phyloP scores from a whole-genome alignment of 2,113 vertebrate genomes.

The Micronycteris hirsuta region DNA sequence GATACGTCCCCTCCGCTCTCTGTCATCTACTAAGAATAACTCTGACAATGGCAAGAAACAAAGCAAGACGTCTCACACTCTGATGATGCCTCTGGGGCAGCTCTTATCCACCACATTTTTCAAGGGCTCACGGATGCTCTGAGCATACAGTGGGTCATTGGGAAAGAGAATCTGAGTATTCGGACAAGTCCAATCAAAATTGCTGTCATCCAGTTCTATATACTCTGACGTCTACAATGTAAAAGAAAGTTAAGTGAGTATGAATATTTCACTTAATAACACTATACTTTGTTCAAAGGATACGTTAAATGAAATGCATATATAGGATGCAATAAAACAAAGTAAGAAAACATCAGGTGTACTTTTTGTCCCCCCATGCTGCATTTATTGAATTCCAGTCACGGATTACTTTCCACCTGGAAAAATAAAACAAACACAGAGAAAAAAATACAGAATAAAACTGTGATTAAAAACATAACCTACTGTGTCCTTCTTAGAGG shows the following conservation, averaged over 20 bases:
- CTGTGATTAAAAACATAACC: conserved; percentile 49
- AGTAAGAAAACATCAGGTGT: background rate
- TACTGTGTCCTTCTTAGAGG: conserved; percentile 82
- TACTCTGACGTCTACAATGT: conserved; percentile 82
- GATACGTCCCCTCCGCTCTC: background rate
- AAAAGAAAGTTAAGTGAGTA: background rate
- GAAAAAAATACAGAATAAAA: background rate
- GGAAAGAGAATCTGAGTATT: conserved; percentile 98
- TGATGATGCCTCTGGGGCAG: conserved; percentile 88
- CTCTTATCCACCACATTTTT: conserved; percentile 97
- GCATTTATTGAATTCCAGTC: background rate
- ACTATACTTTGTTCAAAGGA: background rate
- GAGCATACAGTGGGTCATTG: conserved; percentile 93
- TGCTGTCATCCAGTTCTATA: conserved; percentile 95
- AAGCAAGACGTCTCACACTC: conserved; percentile 78
- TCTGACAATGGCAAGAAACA: background rate
- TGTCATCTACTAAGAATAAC: background rate
- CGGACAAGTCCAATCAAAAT: conserved; percentile 98
- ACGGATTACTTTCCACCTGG: background rate
- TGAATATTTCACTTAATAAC: background rate
- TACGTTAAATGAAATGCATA: background rate
- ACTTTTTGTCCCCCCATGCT: background rate
- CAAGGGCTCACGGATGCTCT: conserved; percentile 94
- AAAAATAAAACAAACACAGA: background rate
- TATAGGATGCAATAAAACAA: background rate